Evolutionary conservation across 2,113 vertebrate genomes (phyloP).

Genomic region (Pomatorhinus ruficollis): DNA sequence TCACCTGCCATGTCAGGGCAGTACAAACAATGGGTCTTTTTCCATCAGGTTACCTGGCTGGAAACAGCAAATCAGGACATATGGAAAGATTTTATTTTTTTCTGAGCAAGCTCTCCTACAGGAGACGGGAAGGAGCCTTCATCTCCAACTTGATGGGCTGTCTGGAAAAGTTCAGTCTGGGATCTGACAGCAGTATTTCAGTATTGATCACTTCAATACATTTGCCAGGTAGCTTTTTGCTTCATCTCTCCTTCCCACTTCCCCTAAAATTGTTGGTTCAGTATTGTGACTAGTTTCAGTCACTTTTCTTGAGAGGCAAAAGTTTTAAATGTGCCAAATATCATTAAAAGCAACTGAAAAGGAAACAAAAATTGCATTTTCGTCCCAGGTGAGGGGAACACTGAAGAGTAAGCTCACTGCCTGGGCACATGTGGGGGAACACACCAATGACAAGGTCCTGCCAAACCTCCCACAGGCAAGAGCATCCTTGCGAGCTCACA

Average conservation of each 20-base stretch:
- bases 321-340: not conserved
- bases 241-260: not conserved
- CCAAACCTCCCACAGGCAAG: not conserved
- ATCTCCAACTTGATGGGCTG: not conserved
- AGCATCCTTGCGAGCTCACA: not conserved
- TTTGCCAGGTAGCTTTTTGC: not conserved
- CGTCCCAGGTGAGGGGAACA: not conserved
- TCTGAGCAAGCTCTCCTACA: not conserved
- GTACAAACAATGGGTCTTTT: not conserved
- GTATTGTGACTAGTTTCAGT: not conserved
- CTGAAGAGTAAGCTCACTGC: not conserved
- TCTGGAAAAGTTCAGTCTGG: not conserved
- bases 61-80: conserved; percentile 48
- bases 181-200: not conserved
- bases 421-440: not conserved
- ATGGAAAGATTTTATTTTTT: not conserved
- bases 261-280: not conserved
- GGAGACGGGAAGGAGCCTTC: not conserved
- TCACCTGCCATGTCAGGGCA: conserved; percentile 13
- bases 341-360: not conserved
- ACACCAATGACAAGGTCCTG: rapidly evolving
- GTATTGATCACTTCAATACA: not conserved
- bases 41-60: conserved; percentile 13
- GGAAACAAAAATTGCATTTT: not conserved
- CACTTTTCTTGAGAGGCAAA: not conserved